These are phyloP conservation scores for Enteromius mattozi DNA, from an alignment of 2,797 vertebrate genomes.

Conservation along the genomic window DNA sequence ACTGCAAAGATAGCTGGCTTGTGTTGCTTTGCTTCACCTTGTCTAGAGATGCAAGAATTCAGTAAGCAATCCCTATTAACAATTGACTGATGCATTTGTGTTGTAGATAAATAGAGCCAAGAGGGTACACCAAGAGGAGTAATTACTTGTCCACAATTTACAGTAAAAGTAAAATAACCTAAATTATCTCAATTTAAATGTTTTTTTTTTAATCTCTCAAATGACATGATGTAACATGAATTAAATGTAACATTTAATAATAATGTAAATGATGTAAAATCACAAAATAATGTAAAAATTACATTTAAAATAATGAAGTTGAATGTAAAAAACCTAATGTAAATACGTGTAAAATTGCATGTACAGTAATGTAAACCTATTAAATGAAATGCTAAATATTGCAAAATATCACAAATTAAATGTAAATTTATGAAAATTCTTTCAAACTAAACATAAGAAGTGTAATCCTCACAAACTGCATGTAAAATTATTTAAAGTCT, in stretches of 20 bases:
- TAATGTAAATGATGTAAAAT: not conserved
- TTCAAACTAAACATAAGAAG: not conserved
- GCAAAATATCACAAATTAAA: not conserved
- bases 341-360: not conserved
- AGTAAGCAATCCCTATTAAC: conserved; percentile 4
- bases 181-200: not conserved
- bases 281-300: not conserved
- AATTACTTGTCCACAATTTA: not conserved
- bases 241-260: not conserved
- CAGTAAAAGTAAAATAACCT: not conserved
- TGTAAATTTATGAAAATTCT: not conserved
- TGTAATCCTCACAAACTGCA: not conserved
- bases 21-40: not conserved
- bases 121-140: too few relatives aligned
- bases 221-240: not conserved
- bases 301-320: not conserved
- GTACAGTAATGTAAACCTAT: not conserved
- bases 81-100: conserved; percentile 18
- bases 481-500: not conserved
- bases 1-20: not conserved
- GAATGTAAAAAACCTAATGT: not conserved
- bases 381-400: too few relatives aligned
- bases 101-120: not conserved
- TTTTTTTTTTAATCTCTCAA: not conserved
- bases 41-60: not conserved